These are phyloP conservation scores for Desoria tigrina DNA, from an alignment of 2,888 invertebrate genomes.

Conservation along the genomic window DNA sequence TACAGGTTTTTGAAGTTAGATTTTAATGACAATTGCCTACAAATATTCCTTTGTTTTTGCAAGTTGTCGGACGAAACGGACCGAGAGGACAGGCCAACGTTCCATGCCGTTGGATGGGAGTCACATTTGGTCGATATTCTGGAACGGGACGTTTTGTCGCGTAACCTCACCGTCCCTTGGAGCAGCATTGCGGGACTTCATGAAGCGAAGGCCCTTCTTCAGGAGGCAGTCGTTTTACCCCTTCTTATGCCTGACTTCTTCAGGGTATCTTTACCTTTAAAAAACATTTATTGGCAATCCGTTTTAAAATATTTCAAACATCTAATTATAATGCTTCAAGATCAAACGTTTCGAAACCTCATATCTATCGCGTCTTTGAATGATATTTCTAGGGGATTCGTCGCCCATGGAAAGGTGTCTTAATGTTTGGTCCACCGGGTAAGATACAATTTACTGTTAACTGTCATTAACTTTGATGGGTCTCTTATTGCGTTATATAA, in stretches of 20 bases:
- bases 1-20: no score
- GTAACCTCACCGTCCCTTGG: conserved; percentile 81
- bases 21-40: no score
- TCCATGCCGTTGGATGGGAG: conserved; percentile 72
- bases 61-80: conserved; percentile 49
- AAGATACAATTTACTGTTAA: no score
- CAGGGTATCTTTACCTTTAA: conserved; percentile 61
- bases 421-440: conserved; percentile 64
- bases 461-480: no score
- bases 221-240: conserved; percentile 85
- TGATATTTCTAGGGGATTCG: conserved; percentile 66
- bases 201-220: conserved; percentile 73
- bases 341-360: no score
- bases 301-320: no score
- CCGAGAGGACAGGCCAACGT: conserved; percentile 59
- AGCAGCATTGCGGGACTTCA: conserved; percentile 72
- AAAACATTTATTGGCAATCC: neutral
- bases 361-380: no score
- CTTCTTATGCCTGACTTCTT: conserved; percentile 86
- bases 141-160: conserved; percentile 80
- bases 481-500: no score
- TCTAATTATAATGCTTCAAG: no score
- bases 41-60: no score
- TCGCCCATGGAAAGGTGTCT: conserved; percentile 76
- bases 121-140: conserved; percentile 76